These are phyloP conservation scores for Limenitis camilla DNA, from an alignment of 2,888 invertebrate species.

Conservation along the genomic window DNA sequence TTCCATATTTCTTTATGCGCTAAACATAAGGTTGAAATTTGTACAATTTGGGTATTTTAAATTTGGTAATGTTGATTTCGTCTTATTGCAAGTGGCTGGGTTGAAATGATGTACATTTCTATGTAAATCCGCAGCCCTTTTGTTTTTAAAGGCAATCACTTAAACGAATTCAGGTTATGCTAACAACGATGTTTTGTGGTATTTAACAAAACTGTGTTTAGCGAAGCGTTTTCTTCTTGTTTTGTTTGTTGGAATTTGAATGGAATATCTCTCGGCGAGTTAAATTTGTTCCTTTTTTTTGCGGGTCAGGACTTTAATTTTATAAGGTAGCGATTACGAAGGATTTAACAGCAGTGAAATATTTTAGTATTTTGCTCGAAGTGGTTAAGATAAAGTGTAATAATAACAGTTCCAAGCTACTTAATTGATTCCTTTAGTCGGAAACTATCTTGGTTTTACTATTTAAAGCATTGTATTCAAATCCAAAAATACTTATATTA, in stretches of 20 bases:
- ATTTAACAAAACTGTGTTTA: conserved; percentile 7
- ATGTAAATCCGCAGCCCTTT: conserved; percentile 13
- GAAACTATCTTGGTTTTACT: no score
- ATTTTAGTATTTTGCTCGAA: no score
- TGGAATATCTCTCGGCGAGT: no score
- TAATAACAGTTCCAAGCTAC: no score
- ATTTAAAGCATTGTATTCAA: no score
- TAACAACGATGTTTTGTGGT: conserved; percentile 11
- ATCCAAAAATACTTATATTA: no score
- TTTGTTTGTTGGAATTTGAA: background rate
- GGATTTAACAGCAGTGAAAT: no score
- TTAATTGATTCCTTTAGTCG: no score
- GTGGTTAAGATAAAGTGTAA: no score
- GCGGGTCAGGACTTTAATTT: no score
- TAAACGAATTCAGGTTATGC: conserved; percentile 13
- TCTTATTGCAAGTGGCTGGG: conserved; percentile 2
- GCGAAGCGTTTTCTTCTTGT: conserved; percentile 2
- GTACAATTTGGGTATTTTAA: background rate
- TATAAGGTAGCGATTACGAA: no score
- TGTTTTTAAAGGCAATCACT: conserved; percentile 17
- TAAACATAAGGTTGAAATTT: background rate
- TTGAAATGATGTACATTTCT: conserved; percentile 7
- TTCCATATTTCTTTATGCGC: background rate
- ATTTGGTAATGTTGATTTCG: background rate
- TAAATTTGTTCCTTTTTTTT: no score